Percentiles rank a stretch among this genome's conserved stretches.
Conservation (phyloP, 2,888 invertebrate species). For the Agrotis exclamationis region DNA sequence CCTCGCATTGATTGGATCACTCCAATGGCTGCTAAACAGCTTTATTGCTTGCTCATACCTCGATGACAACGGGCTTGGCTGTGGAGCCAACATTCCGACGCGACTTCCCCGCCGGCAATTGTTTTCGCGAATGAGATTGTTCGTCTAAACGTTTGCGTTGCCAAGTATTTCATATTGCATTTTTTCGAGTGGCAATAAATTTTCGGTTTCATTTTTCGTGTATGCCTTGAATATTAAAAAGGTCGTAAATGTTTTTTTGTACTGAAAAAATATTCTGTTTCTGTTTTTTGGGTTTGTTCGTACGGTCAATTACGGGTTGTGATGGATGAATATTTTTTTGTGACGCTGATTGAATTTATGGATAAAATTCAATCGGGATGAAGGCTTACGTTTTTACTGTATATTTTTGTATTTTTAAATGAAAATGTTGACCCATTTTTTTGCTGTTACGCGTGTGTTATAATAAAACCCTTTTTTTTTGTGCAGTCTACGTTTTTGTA, state of each 20-base stretch:
- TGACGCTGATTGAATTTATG: conserved; percentile 9
- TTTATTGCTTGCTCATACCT: conserved; percentile 52
- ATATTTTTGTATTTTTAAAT: background rate
- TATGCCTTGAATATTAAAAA: conserved; percentile 43
- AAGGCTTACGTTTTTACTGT: background rate
- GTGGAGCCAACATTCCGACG: conserved; percentile 53
- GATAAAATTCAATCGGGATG: conserved; percentile 1
- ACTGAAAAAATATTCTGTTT: background rate
- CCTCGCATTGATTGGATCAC: conserved; percentile 58
- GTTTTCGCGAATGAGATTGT: conserved; percentile 54
- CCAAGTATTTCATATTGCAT: conserved; percentile 41
- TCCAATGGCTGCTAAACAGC: conserved; percentile 51
- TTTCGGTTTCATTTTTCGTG: conserved; percentile 39
- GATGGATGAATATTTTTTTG: conserved; percentile 28
- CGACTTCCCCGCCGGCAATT: conserved; percentile 39
- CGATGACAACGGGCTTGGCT: conserved; percentile 54
- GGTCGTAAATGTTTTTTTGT: conserved; percentile 18
- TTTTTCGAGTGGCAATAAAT: conserved; percentile 39
- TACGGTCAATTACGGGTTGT: conserved; percentile 13
- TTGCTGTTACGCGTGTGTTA: background rate
- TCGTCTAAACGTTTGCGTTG: conserved; percentile 37
- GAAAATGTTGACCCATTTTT: background rate
- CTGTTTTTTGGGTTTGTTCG: background rate
- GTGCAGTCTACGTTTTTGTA: background rate
- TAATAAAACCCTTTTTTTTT: background rate